These are phyloP conservation scores for Apamea crenata DNA, from an alignment of 2,888 invertebrate species.

Conservation along the genomic window DNA sequence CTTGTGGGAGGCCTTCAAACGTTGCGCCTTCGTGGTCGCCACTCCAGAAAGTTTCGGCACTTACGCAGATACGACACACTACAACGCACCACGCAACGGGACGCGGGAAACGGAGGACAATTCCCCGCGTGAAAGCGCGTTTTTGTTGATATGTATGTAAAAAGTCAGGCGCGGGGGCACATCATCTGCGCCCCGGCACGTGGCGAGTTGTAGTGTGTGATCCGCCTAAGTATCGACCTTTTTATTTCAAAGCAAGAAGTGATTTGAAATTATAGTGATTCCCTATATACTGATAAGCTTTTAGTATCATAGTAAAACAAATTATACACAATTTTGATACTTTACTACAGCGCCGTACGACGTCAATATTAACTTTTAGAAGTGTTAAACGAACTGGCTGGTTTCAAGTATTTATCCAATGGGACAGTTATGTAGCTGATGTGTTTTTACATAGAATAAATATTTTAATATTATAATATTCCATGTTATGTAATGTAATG, in stretches of 20 bases:
- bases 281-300: slow-evolving; percentile 24
- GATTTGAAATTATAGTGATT: slow-evolving; percentile 33
- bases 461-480: slow-evolving; percentile 42
- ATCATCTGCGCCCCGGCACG: too few relatives aligned
- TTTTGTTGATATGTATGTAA: too few relatives aligned
- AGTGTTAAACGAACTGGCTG: slow-evolving; percentile 3
- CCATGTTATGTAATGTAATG: slow-evolving; percentile 24
- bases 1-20: neutral
- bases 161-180: too few relatives aligned
- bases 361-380: slow-evolving; percentile 17
- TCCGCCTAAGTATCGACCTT: neutral
- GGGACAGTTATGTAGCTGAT: neutral
- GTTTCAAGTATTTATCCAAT: slow-evolving; percentile 6
- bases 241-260: slow-evolving; percentile 13
- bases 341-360: slow-evolving; percentile 12
- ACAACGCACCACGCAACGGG: too few relatives aligned
- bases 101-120: too few relatives aligned
- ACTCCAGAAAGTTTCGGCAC: neutral
- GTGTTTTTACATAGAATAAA: slow-evolving; percentile 40
- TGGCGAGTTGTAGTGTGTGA: too few relatives aligned
- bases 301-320: slow-evolving; percentile 12
- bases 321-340: slow-evolving; percentile 51
- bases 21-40: neutral
- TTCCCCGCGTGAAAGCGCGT: too few relatives aligned
- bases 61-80: too few relatives aligned